A percentile compares a stretch with the other conserved stretches of the same genome.
Evolutionary conservation across 2,888 invertebrate species (phyloP).

Genomic region (Cryptocephalus primarius): DNA sequence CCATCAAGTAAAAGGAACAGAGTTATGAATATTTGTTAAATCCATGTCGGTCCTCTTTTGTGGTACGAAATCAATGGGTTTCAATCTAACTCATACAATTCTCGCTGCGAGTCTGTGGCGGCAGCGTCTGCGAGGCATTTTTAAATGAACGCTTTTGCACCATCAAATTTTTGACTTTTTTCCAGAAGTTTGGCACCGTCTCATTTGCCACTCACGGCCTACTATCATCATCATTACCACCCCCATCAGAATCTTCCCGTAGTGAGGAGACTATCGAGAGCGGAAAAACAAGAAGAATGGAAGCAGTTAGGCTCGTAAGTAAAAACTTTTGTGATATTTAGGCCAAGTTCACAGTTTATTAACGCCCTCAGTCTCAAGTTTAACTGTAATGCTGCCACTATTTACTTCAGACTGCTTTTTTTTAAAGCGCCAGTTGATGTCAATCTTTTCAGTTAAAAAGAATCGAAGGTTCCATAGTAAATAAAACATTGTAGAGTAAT

Average conservation of each 20-base stretch:
- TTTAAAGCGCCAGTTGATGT: too few species aligned
- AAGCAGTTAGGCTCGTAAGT: constrained; percentile 61
- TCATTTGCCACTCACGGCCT: constrained; percentile 46
- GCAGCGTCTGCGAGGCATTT: not conserved
- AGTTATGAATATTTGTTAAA: too few species aligned
- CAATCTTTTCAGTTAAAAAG: too few species aligned
- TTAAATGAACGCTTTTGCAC: not conserved
- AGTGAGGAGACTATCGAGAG: constrained; percentile 43
- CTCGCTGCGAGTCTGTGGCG: too few species aligned
- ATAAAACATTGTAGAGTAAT: too few species aligned
- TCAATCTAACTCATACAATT: too few species aligned
- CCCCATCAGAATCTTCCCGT: constrained; percentile 46
- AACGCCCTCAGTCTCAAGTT: not conserved
- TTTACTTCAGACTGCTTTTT: too few species aligned
- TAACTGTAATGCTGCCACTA: too few species aligned
- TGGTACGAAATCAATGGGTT: too few species aligned
- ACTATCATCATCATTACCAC: constrained; percentile 29
- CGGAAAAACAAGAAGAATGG: constrained; percentile 47
- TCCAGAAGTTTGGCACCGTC: not conserved
- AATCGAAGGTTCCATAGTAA: too few species aligned
- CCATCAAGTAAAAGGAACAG: too few species aligned
- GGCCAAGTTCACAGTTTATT: not conserved
- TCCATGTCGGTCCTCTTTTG: too few species aligned
- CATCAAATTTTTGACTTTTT: not conserved
- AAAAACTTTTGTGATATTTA: not conserved